These are phyloP conservation scores for Enteromius unitaeniatus DNA, from an alignment of 2,797 vertebrate genomes.

Conservation along the genomic window DNA sequence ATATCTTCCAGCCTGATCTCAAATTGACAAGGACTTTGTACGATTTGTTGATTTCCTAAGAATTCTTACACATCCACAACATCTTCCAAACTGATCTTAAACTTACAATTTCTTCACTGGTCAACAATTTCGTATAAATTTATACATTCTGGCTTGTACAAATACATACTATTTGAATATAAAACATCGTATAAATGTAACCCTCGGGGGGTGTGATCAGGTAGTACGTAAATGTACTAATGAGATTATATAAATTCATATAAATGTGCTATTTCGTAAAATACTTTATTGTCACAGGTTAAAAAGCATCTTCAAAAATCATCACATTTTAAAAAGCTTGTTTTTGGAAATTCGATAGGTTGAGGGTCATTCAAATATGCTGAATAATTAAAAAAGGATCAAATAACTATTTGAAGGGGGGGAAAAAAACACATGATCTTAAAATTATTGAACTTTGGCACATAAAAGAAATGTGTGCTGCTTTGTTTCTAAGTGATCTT, in stretches of 20 bases:
- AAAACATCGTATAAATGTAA: not conserved
- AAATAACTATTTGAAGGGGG: not conserved
- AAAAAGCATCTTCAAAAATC: not conserved
- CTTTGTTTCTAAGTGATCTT: not conserved
- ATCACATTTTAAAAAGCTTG: too few relatives aligned
- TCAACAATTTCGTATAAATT: not conserved
- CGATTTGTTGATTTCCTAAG: not conserved
- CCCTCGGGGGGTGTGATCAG: not conserved
- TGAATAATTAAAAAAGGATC: not conserved
- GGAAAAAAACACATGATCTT: not conserved
- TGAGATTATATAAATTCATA: not conserved
- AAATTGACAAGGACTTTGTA: not conserved
- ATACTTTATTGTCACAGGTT: not conserved
- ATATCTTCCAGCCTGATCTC: not conserved
- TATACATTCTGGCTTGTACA: not conserved
- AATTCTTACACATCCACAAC: not conserved
- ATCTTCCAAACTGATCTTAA: not conserved
- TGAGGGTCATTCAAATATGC: not conserved
- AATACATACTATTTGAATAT: not conserved
- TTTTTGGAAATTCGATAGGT: too few relatives aligned
- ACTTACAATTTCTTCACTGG: not conserved
- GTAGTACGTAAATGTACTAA: not conserved
- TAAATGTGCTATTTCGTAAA: not conserved
- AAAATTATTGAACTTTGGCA: not conserved
- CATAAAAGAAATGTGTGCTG: not conserved